Conservation (phyloP, 2,888 invertebrate species). For the Lissocephala sabroskyi region DNA sequence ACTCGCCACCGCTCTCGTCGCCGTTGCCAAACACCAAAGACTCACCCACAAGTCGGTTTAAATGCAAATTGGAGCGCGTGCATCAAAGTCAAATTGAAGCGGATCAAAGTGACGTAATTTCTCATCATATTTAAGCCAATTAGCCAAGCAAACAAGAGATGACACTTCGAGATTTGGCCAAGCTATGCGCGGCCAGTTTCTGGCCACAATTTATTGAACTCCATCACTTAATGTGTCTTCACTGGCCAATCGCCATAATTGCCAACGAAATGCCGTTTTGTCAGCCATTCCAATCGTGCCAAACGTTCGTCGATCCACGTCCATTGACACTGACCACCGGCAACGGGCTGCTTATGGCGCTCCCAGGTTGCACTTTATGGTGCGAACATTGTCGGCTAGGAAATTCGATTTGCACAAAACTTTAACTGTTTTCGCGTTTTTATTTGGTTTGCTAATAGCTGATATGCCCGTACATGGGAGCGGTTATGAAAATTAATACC, state of each 20-base stretch:
- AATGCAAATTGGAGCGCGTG: conserved; percentile 60
- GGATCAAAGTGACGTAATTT: conserved; percentile 31
- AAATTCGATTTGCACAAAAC: conserved; percentile 39
- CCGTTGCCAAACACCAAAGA: conserved; percentile 35
- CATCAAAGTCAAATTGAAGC: conserved; percentile 58
- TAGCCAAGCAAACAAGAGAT: too few relatives aligned
- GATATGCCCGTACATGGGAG: conserved; percentile 28
- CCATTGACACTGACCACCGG: conserved; percentile 1
- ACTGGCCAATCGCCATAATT: conserved; percentile 4
- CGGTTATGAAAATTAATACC: conserved; percentile 41
- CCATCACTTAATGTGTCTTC: background rate
- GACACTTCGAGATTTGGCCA: too few relatives aligned
- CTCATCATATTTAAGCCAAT: background rate
- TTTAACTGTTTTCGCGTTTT: conserved; percentile 42
- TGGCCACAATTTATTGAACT: background rate
- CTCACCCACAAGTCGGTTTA: conserved; percentile 55
- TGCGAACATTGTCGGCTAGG: conserved; percentile 20
- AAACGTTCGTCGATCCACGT: background rate
- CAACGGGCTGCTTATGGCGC: conserved; percentile 1
- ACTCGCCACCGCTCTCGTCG: too few relatives aligned
- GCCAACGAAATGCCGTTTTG: background rate
- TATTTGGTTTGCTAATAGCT: conserved; percentile 25
- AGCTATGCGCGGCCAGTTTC: background rate
- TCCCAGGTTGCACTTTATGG: conserved; percentile 4
- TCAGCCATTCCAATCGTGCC: background rate